These are phyloP conservation scores for Acinonyx jubatus DNA, from an alignment of 2,113 vertebrate genomes.

Conservation along the genomic window DNA sequence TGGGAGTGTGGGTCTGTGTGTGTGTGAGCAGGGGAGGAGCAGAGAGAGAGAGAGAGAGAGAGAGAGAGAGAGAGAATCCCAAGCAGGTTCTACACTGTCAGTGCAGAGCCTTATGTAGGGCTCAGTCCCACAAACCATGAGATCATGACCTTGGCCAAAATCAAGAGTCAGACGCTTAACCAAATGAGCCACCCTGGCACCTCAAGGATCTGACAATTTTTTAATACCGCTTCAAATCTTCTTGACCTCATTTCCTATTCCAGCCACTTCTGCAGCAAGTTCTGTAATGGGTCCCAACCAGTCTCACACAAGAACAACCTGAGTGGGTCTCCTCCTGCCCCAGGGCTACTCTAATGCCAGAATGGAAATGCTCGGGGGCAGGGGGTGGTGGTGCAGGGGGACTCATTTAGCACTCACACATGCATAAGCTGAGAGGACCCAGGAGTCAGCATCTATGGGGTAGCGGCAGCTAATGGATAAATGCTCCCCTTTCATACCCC, in stretches of 20 bases:
- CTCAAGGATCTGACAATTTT: background rate
- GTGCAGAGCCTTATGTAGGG: background rate
- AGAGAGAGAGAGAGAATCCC: background rate
- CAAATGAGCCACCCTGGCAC: background rate
- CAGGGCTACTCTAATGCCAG: background rate
- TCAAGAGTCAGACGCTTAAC: background rate
- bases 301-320: background rate
- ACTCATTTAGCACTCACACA: background rate
- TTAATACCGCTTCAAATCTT: background rate
- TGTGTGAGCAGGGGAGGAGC: too few relatives aligned
- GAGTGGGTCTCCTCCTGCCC: background rate
- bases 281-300: background rate
- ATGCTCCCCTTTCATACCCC: background rate
- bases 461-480: background rate
- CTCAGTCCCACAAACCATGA: background rate
- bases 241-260: background rate
- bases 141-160: background rate
- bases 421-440: background rate
- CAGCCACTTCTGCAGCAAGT: background rate
- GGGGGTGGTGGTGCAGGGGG: too few relatives aligned
- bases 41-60: background rate
- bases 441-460: background rate
- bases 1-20: too few relatives aligned
- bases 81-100: background rate
- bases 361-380: background rate